These are phyloP conservation scores for Sinosuthora webbiana DNA, from an alignment of 2,113 vertebrate species.

Conservation along the genomic window DNA sequence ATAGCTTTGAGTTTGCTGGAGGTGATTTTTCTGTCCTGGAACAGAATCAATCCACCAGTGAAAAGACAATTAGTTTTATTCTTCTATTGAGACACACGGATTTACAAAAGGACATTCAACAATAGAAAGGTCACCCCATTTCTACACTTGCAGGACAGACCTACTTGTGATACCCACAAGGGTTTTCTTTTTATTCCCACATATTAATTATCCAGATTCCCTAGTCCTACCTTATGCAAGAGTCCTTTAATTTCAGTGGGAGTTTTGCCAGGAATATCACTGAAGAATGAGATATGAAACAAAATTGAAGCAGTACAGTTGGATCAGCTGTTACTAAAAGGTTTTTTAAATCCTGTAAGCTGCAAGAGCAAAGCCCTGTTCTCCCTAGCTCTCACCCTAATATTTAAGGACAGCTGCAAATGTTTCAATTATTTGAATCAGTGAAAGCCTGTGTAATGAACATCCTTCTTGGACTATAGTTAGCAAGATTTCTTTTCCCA, in stretches of 20 bases:
- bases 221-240: neutral
- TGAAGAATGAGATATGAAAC: neutral
- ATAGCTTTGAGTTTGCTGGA: slow-evolving; percentile 6
- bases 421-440: slow-evolving; percentile 45
- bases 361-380: neutral
- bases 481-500: neutral
- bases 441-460: slow-evolving; percentile 36
- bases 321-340: neutral
- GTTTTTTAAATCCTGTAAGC: neutral
- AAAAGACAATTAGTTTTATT: slow-evolving; percentile 19
- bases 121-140: slow-evolving; percentile 15
- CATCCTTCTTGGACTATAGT: neutral
- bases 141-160: neutral
- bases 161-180: neutral
- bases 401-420: slow-evolving; percentile 38
- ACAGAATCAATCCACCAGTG: neutral
- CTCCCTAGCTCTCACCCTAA: slow-evolving; percentile 8
- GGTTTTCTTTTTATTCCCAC: slow-evolving; percentile 25
- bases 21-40: slow-evolving; percentile 31
- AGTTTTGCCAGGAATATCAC: neutral
- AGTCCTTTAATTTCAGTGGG: slow-evolving; percentile 9
- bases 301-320: neutral
- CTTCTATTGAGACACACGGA: neutral
- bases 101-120: slow-evolving; percentile 9
- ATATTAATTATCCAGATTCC: neutral